A percentile compares a stretch with the other conserved stretches of the same genome.
Evolutionary conservation across 2,113 vertebrate genomes (phyloP).

Genomic region (Triplophysa dalaica): DNA sequence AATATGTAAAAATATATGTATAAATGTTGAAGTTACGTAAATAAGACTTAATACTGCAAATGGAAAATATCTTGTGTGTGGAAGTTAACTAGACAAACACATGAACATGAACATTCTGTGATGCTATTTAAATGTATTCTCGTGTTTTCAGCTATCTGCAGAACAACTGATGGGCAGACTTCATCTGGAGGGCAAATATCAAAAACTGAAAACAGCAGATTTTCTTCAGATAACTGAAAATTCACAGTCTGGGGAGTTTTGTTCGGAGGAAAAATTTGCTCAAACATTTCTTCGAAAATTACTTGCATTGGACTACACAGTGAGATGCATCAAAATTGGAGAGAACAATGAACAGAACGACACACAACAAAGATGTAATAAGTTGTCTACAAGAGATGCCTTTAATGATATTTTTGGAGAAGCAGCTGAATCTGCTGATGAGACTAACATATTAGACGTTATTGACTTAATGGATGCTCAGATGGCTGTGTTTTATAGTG

Average conservation of each 20-base stretch:
- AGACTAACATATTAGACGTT: neutral
- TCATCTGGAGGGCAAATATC: neutral
- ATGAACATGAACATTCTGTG: too few species aligned
- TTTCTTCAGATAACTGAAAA: neutral
- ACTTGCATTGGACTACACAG: slow-evolving; percentile 5
- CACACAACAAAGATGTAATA: neutral
- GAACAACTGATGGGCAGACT: neutral
- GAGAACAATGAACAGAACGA: neutral
- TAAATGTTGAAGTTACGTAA: too few species aligned
- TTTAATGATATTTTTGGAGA: neutral
- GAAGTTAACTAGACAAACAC: too few species aligned
- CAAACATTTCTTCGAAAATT: slow-evolving; percentile 4
- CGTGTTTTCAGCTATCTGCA: neutral
- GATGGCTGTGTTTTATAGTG: slow-evolving; percentile 37
- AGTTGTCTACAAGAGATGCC: neutral
- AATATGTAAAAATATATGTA: too few species aligned
- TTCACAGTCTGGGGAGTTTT: neutral
- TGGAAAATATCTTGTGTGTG: too few species aligned
- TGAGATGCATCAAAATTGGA: neutral
- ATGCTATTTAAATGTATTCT: neutral
- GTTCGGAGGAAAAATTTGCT: neutral
- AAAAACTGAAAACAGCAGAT: neutral
- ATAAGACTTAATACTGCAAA: too few species aligned
- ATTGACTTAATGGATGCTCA: slow-evolving; percentile 4
- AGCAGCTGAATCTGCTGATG: neutral